Conservation (phyloP, 2,888 invertebrate species). For the Gortyna flavago region DNA sequence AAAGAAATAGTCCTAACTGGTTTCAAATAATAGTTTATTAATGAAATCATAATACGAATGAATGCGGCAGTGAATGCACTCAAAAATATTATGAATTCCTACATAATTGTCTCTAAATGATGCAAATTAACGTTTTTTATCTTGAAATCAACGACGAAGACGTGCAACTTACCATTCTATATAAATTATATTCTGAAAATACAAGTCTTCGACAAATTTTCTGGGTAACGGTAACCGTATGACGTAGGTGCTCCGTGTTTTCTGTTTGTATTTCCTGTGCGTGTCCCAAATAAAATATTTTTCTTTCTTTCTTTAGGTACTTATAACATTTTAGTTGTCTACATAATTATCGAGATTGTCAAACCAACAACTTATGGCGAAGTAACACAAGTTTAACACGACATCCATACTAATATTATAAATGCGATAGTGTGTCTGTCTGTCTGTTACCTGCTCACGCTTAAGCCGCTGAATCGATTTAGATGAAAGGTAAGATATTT, state of each 20-base stretch:
- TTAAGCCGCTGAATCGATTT: no score
- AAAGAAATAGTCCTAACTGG: not conserved
- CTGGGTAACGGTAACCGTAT: not conserved
- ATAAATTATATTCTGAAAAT: not conserved
- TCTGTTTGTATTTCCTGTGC: no score
- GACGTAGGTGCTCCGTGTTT: not conserved
- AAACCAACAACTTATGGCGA: not conserved
- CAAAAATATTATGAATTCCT: slow-evolving; percentile 9
- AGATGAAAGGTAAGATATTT: no score
- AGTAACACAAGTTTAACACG: not conserved
- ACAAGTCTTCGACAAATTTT: not conserved
- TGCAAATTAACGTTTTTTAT: slow-evolving; percentile 11
- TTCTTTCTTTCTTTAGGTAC: no score
- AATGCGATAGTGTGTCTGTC: no score
- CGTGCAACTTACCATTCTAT: slow-evolving; percentile 3
- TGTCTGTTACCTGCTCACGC: no score
- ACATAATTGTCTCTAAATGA: not conserved
- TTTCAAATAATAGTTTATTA: slow-evolving; percentile 4
- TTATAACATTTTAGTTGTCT: not conserved
- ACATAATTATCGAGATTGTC: not conserved
- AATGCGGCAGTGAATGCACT: slow-evolving; percentile 28
- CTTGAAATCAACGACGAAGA: slow-evolving; percentile 11
- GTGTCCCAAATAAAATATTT: no score
- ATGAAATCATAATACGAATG: not conserved
- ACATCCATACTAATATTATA: no score